phyloP scores from a whole-genome alignment of 2,888 invertebrate genomes.

The Metellina segmentata region DNA sequence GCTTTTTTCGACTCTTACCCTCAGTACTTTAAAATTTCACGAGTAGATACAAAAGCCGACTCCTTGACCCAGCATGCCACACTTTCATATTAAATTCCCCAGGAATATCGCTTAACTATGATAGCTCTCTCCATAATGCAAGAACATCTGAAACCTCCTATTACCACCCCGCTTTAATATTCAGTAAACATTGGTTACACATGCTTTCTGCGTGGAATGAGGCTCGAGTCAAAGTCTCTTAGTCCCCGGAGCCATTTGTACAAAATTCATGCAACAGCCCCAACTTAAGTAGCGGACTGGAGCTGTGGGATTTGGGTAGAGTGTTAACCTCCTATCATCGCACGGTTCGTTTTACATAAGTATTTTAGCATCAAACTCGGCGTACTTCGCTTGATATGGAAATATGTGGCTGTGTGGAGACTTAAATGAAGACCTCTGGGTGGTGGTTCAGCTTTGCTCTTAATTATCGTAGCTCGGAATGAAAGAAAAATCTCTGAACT shows the following conservation, averaged over 20 bases:
- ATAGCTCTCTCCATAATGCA: constrained; percentile 30
- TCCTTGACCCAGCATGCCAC: not conserved
- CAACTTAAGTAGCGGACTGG: constrained; percentile 12
- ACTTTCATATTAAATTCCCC: not conserved
- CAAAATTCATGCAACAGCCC: constrained; percentile 49
- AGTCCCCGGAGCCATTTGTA: constrained; percentile 31
- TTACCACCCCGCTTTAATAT: constrained; percentile 27
- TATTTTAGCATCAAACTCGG: constrained; percentile 15
- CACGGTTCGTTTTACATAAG: constrained; percentile 48
- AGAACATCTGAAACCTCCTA: constrained; percentile 24
- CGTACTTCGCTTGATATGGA: constrained; percentile 18
- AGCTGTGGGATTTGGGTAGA: constrained; percentile 8
- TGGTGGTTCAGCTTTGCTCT: not conserved
- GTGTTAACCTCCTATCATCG: constrained; percentile 37
- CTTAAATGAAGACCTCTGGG: constrained; percentile 27
- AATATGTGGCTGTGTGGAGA: not conserved
- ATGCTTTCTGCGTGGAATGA: constrained; percentile 8
- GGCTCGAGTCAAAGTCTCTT: not conserved
- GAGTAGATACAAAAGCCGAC: no score
- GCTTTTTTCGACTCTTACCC: no score
- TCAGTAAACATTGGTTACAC: constrained; percentile 16
- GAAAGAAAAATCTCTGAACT: constrained; percentile 2
- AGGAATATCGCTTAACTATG: not conserved
- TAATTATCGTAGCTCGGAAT: not conserved
- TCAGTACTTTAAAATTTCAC: no score